Conservation (phyloP, 2,888 invertebrate species). For the Oxycera nigricornis region DNA sequence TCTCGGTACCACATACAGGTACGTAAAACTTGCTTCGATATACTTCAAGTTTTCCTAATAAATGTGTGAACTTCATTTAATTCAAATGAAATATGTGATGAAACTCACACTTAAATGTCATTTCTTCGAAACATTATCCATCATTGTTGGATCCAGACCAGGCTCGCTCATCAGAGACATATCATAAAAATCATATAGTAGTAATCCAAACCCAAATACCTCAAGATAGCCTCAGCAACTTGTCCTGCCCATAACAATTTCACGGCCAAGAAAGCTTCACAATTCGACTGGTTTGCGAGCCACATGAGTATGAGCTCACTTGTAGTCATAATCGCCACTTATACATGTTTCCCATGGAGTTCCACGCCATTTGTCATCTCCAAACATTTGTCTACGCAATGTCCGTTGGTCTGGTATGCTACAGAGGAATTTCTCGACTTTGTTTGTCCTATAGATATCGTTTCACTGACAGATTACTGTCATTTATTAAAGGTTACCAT, state of each 20-base stretch:
- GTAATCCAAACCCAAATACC: neutral
- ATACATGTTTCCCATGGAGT: constrained; percentile 30
- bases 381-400: constrained; percentile 15
- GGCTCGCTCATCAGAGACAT: neutral
- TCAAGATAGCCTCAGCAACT: neutral
- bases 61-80: too few species aligned
- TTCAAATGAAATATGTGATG: constrained; percentile 6
- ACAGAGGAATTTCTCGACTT: constrained; percentile 31
- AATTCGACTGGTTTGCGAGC: neutral
- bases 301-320: constrained; percentile 4
- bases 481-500: constrained; percentile 42
- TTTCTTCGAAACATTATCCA: constrained; percentile 25
- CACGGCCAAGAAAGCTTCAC: neutral
- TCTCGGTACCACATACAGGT: too few species aligned
- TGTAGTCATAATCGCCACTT: constrained; percentile 1
- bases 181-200: constrained; percentile 16
- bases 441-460: constrained; percentile 43
- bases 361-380: constrained; percentile 43
- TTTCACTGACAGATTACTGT: constrained; percentile 44
- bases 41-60: too few species aligned
- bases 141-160: too few species aligned
- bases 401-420: constrained; percentile 37
- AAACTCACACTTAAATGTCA: constrained; percentile 3
- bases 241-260: neutral
- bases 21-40: too few species aligned